Base-by-base conservation (phyloP, 2,888 invertebrate species). In the Agrochola lychnidis region DNA sequence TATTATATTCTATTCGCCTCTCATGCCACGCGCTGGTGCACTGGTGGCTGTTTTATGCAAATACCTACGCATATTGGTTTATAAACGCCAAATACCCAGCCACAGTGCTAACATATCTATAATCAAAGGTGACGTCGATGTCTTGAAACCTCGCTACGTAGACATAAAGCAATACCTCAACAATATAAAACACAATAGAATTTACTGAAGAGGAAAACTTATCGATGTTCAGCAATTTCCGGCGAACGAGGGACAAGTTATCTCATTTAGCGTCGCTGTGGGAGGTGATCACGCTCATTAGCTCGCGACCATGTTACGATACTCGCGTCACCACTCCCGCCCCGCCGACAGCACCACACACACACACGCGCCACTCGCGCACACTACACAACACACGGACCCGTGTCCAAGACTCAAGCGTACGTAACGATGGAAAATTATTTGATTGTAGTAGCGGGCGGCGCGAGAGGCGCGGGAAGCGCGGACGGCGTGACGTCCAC, bases 351-450 rank as follows among this genome's bases (percentile, higher is more conserved):
- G 25, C 66, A 59, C 30, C 57, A n/a, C 59, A 42, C 40, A 40
- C 78, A 30, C 78, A 30, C 51, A 6, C 62, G 36, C 19, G 56
- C 36, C 53, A 10, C n/a, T 67, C n/a, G 53, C 4, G n/a, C 36
- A 10, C 36, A 36, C 10, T 25, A 25, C 22, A 48, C 70, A 2
- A 7, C 40, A 19, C 9, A 19, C 79, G 53, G 51, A 22, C 36
- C 4, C 36, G 22, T 36, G 51, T 57, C 62, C 81, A 57, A 51
- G 48, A 62, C 59, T 61, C 53, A 36, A 45, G 57, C 48, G 51
- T 51, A 56, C 76, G 63, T 84, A 79, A 78, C 77, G 77, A 82
- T 76, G 85, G 85, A 85, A 87, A 87, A 87, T 72, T 82, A 85
- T 82, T 79, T 85, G 82, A 85, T 82, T 73, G 82, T 69, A 63